These are phyloP conservation scores for Diabrotica balteata DNA, from an alignment of 2,888 invertebrate genomes.

Conservation along the genomic window DNA sequence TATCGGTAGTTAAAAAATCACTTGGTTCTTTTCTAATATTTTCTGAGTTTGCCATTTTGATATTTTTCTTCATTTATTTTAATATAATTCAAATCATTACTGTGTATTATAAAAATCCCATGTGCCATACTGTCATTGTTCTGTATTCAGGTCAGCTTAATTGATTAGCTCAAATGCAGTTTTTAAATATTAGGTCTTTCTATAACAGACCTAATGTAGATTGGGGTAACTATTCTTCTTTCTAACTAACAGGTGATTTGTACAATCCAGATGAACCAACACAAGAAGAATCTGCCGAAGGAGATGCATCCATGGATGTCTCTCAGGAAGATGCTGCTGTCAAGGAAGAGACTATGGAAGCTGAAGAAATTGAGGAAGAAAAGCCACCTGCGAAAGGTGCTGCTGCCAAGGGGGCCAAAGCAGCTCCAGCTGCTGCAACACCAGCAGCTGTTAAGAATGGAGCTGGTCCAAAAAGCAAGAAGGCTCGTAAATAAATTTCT, in stretches of 20 bases:
- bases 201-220: neutral
- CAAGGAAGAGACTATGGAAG: conserved; percentile 55
- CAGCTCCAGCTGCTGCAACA: conserved; percentile 15
- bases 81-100: too few relatives aligned
- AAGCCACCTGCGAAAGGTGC: conserved; percentile 4
- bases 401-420: conserved; percentile 12
- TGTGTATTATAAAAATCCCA: too few relatives aligned
- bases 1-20: too few relatives aligned
- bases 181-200: too few relatives aligned
- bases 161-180: too few relatives aligned
- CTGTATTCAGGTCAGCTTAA: too few relatives aligned
- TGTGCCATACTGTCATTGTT: too few relatives aligned
- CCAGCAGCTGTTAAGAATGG: conserved; percentile 50
- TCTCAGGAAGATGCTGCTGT: conserved; percentile 31
- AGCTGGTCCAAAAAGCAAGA: conserved; percentile 55
- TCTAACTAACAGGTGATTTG: conserved; percentile 44
- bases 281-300: conserved; percentile 54
- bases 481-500: conserved; percentile 25
- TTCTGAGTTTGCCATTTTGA: too few relatives aligned
- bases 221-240: neutral
- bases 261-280: conserved; percentile 57
- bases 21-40: too few relatives aligned
- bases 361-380: conserved; percentile 45
- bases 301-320: conserved; percentile 53
- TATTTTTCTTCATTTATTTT: too few relatives aligned